These are phyloP conservation scores for Parascotia fuliginaria DNA, from an alignment of 2,888 invertebrate genomes.

Conservation along the genomic window DNA sequence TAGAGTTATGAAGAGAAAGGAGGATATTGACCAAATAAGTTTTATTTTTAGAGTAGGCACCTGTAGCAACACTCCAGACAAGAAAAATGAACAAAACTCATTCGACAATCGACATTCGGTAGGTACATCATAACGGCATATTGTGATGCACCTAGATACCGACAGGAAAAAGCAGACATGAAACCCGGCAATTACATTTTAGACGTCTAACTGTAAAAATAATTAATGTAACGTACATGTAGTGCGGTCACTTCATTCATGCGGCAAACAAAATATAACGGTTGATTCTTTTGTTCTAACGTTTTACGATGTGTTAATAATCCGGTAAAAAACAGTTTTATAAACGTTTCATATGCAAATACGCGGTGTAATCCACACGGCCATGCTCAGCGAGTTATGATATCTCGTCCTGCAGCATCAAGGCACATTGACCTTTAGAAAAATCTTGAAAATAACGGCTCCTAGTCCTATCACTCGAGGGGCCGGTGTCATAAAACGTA, in stretches of 20 bases:
- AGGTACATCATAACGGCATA: constrained; percentile 22
- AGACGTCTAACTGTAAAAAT: constrained; percentile 58
- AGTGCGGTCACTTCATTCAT: constrained; percentile 59
- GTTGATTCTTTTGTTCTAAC: constrained; percentile 50
- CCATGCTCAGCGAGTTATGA: constrained; percentile 52
- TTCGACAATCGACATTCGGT: constrained; percentile 2
- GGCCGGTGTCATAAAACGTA: constrained; percentile 37
- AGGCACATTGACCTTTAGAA: constrained; percentile 76
- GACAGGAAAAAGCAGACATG: constrained; percentile 27
- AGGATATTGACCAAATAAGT: constrained; percentile 17
- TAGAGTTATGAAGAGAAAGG: background rate
- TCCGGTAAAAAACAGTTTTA: constrained; percentile 48
- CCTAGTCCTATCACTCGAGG: constrained; percentile 42
- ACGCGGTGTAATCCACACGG: constrained; percentile 49
- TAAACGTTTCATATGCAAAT: constrained; percentile 52
- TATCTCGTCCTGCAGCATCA: constrained; percentile 56
- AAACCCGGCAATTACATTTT: constrained; percentile 54
- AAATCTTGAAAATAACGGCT: constrained; percentile 83
- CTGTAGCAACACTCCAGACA: constrained; percentile 22
- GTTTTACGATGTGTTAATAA: constrained; percentile 28
- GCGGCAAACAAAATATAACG: constrained; percentile 60
- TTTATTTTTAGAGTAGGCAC: constrained; percentile 37
- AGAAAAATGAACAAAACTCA: constrained; percentile 24
- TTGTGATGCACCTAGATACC: constrained; percentile 20
- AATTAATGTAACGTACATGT: constrained; percentile 48